Evolutionary conservation across 2,113 vertebrate species (phyloP).

Genomic region (Rhipidura dahli): DNA sequence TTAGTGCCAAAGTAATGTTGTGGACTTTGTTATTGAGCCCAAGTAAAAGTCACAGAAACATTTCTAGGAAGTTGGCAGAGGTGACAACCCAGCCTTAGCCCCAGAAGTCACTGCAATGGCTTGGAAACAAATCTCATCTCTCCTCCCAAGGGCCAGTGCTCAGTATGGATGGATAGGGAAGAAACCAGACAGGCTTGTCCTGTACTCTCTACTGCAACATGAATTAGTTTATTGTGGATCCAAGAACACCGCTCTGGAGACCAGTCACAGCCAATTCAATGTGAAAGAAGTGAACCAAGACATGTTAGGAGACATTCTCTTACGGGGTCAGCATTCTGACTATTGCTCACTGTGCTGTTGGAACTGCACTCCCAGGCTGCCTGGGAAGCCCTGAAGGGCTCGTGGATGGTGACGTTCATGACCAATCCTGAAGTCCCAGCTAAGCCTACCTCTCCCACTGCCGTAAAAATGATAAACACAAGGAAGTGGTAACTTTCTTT

Average conservation of each 20-base stretch:
- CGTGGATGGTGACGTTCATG: accelerated
- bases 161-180: neutral
- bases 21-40: neutral
- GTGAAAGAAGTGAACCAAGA: neutral
- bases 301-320: neutral
- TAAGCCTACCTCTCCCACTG: neutral
- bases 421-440: neutral
- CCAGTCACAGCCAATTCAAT: neutral
- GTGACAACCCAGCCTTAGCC: neutral
- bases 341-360: neutral
- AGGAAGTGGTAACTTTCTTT: neutral
- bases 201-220: neutral
- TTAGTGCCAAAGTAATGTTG: neutral
- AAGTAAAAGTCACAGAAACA: accelerated
- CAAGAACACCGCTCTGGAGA: neutral
- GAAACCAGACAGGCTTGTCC: neutral
- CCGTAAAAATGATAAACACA: neutral
- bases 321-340: neutral
- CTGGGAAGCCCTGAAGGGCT: neutral
- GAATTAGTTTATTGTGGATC: neutral
- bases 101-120: accelerated
- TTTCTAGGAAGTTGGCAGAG: neutral
- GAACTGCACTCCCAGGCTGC: neutral
- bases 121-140: neutral
- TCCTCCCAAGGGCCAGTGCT: neutral